A percentile compares a stretch with the other conserved stretches of the same genome.
Conservation (phyloP, 2,888 invertebrate genomes). For the Cordilura impudica region DNA sequence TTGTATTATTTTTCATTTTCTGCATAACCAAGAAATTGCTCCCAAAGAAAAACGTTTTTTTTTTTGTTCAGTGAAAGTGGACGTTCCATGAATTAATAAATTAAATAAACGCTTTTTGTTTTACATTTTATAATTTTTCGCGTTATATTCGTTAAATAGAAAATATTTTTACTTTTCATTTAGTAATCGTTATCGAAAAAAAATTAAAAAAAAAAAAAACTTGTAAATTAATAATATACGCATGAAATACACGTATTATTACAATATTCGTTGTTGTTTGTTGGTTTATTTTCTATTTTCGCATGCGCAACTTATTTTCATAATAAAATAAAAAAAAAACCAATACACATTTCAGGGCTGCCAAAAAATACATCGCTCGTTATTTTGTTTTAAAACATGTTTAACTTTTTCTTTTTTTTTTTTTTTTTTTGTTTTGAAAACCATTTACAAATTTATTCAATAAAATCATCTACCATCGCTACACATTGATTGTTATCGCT, state of each 20-base stretch:
- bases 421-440: not conserved
- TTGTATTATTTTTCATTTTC: not conserved
- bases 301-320: conserved; percentile 53
- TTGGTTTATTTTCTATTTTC: conserved; percentile 20
- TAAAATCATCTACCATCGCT: too few relatives aligned
- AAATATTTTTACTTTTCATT: conserved; percentile 4
- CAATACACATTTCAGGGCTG: conserved; percentile 49
- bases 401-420: not conserved
- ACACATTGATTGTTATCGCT: too few relatives aligned
- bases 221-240: conserved; percentile 17
- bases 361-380: conserved; percentile 35
- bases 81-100: conserved; percentile 51
- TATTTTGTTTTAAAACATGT: conserved; percentile 28
- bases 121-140: not conserved
- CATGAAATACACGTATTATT: conserved; percentile 46
- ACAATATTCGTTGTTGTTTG: conserved; percentile 26
- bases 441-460: not conserved
- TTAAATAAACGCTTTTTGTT: conserved; percentile 2
- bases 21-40: conserved; percentile 17
- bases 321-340: conserved; percentile 27
- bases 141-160: conserved; percentile 3
- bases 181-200: not conserved
- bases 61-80: conserved; percentile 58
- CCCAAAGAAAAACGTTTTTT: conserved; percentile 53
- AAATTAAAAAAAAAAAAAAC: too few relatives aligned